Percentiles rank a stretch among this genome's conserved stretches.
Evolutionary conservation across 2,113 vertebrate genomes (phyloP).

Genomic region (Corythoichthys intestinalis): DNA sequence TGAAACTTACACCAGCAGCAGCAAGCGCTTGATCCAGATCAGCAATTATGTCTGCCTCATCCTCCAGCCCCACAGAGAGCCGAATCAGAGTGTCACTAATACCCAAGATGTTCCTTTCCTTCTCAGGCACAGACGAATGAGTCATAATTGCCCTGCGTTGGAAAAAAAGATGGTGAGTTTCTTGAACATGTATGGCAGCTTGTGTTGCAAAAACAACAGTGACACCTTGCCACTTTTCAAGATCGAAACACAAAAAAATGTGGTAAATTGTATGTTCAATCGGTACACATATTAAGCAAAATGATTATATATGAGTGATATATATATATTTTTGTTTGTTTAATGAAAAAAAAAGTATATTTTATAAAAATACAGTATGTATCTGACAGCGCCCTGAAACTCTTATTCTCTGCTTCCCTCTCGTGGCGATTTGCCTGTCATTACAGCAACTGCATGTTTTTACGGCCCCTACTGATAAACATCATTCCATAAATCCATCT

Average conservation of each 20-base stretch:
- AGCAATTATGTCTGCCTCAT: constrained; percentile 79
- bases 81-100: constrained; percentile 86
- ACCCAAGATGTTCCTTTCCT: constrained; percentile 75
- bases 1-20: constrained; percentile 81
- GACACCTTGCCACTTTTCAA: background rate
- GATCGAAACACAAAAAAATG: background rate
- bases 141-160: constrained; percentile 85
- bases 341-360: background rate
- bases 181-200: background rate
- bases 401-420: constrained; percentile 41
- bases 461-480: too few relatives aligned
- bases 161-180: background rate
- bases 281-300: background rate
- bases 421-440: constrained; percentile 13
- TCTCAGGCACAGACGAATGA: constrained; percentile 82
- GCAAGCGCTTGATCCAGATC: constrained; percentile 83
- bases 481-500: too few relatives aligned
- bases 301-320: background rate
- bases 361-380: background rate
- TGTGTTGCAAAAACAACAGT: background rate
- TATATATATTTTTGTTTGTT: background rate
- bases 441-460: constrained; percentile 6
- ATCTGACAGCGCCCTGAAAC: background rate
- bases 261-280: background rate
- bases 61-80: constrained; percentile 88